Evolutionary conservation across 1,140 invertebrate species (phyloP).

Genomic region (Bombus cullumanus): DNA sequence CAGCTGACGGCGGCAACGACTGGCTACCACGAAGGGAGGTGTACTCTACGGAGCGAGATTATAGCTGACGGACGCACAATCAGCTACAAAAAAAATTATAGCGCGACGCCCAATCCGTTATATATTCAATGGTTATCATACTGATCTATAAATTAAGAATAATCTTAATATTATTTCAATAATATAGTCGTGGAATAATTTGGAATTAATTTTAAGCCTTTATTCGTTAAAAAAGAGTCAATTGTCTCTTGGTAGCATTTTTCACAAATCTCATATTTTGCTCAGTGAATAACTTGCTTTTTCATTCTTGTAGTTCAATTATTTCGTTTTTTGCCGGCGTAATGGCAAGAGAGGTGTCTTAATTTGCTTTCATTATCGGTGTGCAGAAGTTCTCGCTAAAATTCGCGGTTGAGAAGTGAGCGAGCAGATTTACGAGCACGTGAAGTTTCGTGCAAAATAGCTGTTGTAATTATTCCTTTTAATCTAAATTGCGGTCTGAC

Average conservation of each 20-base stretch:
- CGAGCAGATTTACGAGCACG: slow-evolving; percentile 36
- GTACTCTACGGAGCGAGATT: too few species aligned
- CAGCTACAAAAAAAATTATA: too few species aligned
- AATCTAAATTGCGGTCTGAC: slow-evolving; percentile 46
- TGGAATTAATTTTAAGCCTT: neutral
- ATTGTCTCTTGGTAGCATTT: neutral
- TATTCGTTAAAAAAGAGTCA: neutral
- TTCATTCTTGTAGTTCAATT: neutral
- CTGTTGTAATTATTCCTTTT: slow-evolving; percentile 46
- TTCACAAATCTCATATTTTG: neutral
- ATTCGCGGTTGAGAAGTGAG: slow-evolving; percentile 7
- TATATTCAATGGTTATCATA: too few species aligned
- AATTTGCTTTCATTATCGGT: slow-evolving; percentile 32
- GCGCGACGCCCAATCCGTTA: too few species aligned
- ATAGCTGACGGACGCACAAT: too few species aligned
- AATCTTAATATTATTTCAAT: neutral
- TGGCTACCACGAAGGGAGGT: too few species aligned
- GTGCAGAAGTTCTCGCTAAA: slow-evolving; percentile 1
- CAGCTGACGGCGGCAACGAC: too few species aligned
- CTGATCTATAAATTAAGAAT: neutral
- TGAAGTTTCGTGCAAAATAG: slow-evolving; percentile 39
- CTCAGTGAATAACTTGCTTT: neutral
- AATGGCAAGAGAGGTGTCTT: slow-evolving; percentile 8
- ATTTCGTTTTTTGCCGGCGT: neutral
- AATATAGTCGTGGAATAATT: neutral